Evolutionary conservation across 2,888 invertebrate genomes (phyloP).

Genomic region (Lithosia quadra): DNA sequence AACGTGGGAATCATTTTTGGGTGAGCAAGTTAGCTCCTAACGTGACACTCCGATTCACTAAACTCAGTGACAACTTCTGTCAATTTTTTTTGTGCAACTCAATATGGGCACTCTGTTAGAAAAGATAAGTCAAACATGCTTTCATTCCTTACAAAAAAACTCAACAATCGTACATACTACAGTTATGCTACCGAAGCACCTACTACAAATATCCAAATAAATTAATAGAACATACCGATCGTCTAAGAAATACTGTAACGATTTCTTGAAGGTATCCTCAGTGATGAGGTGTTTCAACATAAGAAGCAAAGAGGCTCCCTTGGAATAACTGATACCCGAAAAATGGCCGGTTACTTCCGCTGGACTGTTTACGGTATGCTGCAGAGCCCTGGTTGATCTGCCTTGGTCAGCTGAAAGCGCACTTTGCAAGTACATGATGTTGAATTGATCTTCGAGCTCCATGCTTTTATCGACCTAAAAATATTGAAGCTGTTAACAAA

Average conservation of each 20-base stretch:
- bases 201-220: background rate
- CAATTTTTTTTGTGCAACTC: too few relatives aligned
- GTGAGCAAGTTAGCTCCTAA: too few relatives aligned
- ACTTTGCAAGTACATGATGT: slow-evolving; percentile 89
- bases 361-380: slow-evolving; percentile 86
- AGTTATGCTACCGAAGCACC: background rate
- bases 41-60: too few relatives aligned
- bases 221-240: slow-evolving; percentile 68
- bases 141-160: too few relatives aligned
- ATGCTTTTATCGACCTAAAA: slow-evolving; percentile 70
- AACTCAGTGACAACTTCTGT: too few relatives aligned
- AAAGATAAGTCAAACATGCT: too few relatives aligned
- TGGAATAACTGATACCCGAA: slow-evolving; percentile 89
- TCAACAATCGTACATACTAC: background rate
- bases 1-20: too few relatives aligned
- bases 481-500: background rate
- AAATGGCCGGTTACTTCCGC: slow-evolving; percentile 89
- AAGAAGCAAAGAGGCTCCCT: slow-evolving; percentile 88
- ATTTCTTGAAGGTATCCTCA: slow-evolving; percentile 82
- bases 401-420: slow-evolving; percentile 82
- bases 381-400: slow-evolving; percentile 85
- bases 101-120: too few relatives aligned
- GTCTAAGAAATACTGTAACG: slow-evolving; percentile 84
- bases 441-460: slow-evolving; percentile 90
- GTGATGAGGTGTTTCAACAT: slow-evolving; percentile 90